Evolutionary conservation across 1,140 invertebrate genomes (phyloP), one percentile per base, ranked within the genome.

Genomic region (Nasonia giraulti): DNA sequence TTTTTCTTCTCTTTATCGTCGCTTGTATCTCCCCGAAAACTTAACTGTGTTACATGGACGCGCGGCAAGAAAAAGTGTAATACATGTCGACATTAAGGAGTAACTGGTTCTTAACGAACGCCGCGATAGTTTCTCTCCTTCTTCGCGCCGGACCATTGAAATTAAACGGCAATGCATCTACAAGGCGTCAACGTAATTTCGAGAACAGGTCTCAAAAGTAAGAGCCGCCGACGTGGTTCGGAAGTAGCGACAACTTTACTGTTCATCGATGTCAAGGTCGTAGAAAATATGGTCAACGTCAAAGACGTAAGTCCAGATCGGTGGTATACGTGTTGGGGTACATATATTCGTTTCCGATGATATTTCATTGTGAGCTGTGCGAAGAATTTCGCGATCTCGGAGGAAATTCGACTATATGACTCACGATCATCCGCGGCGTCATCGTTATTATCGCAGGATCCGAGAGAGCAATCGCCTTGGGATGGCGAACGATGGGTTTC

Each of bases 241-340:
- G 66, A 69, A 69, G 66, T 69, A 69, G 66, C 17, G 8, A 17
- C 62, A 55, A 20, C 11, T 14, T 55, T 20, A 55, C 50, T 62
- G 55, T 71, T 71, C 31, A 71, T 71, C 68, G 33, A 71, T 31
- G 68, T 71, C 68, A 71, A 71, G 68, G 68, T 71, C 68, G 8
- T 69, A 69, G 20, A 69, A 27, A 31, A 20, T 7, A 62, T n/a
- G 55, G 14, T 62, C 55, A n/a, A n/a, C 20, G 55, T 20, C 17
- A 12, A 12, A 2, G 11, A 17, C 47, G 47, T 50, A 50, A 14
- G 2, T 44, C 40, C 40, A 5, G 40, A 44, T 44, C 40, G 40
- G 40, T 44, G 5, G 2, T 68, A 68, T 17, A 27, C 20, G 66
- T 68, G n/a, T 68, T 23, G n/a, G 0, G 23, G 31, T 23, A 69